Conservation (phyloP, 1,140 invertebrate genomes). For the Scaptomyza graminum region DNA sequence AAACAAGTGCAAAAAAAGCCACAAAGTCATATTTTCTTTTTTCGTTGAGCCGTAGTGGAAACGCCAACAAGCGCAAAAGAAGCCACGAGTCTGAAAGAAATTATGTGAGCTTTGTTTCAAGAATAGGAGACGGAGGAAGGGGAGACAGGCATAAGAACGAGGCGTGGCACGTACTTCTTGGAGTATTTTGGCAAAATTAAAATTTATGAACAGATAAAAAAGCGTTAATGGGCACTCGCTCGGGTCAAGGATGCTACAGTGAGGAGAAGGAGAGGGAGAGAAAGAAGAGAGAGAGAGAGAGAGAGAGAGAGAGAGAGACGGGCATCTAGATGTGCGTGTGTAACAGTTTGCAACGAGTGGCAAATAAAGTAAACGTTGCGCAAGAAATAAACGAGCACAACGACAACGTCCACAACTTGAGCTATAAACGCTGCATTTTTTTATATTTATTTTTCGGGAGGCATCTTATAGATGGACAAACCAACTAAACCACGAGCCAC, state of each 20-base stretch:
- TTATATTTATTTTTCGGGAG: slow-evolving; percentile 31
- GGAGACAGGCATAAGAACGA: slow-evolving; percentile 18
- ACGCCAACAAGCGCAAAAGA: slow-evolving; percentile 35
- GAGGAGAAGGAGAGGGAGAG: slow-evolving; percentile 1
- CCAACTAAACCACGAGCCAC: slow-evolving; percentile 1
- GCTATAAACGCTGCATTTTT: slow-evolving; percentile 72
- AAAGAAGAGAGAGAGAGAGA: slow-evolving; percentile 11
- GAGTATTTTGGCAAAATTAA: slow-evolving; percentile 80
- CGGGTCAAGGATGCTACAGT: slow-evolving; percentile 46
- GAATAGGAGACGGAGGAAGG: slow-evolving; percentile 15
- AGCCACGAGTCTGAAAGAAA: slow-evolving; percentile 30
- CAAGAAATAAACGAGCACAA: slow-evolving; percentile 34
- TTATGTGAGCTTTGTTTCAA: slow-evolving; percentile 58
- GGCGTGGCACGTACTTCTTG: slow-evolving; percentile 72
- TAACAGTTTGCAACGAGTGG: slow-evolving; percentile 47
- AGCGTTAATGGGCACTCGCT: slow-evolving; percentile 76
- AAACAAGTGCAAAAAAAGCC: slow-evolving; percentile 39
- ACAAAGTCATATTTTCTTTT: slow-evolving; percentile 71
- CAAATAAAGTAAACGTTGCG: slow-evolving; percentile 50
- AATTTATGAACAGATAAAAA: slow-evolving; percentile 82
- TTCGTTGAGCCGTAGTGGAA: slow-evolving; percentile 53
- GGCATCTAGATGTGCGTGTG: slow-evolving; percentile 36
- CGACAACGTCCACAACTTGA: slow-evolving; percentile 44
- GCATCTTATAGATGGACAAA: slow-evolving; percentile 41
- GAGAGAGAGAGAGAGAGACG: slow-evolving; percentile 3